Percentiles rank a stretch among this genome's conserved stretches.
Conservation (phyloP, 2,888 invertebrate species). For the Orgyia antiqua region DNA sequence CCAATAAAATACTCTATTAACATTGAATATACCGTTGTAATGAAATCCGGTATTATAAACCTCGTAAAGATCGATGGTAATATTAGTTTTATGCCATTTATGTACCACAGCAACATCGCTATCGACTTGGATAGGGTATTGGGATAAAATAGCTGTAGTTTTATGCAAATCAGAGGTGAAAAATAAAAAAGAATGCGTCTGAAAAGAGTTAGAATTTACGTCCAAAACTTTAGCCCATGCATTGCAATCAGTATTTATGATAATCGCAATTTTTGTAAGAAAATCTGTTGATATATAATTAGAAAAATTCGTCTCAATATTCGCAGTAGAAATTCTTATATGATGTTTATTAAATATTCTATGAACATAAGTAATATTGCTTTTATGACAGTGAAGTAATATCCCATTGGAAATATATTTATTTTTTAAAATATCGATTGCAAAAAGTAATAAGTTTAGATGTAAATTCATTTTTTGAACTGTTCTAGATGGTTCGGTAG, state of each 20-base stretch:
- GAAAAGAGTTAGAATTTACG: slow-evolving; percentile 23
- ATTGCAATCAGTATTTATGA: slow-evolving; percentile 46
- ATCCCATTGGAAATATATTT: slow-evolving; percentile 45
- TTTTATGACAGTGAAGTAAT: slow-evolving; percentile 39
- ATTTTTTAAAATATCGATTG: slow-evolving; percentile 44
- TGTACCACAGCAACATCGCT: slow-evolving; percentile 60
- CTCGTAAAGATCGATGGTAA: slow-evolving; percentile 52
- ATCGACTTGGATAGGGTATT: slow-evolving; percentile 58
- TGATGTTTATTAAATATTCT: slow-evolving; percentile 35
- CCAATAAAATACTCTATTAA: slow-evolving; percentile 70
- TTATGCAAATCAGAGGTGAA: slow-evolving; percentile 34
- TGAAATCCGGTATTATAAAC: slow-evolving; percentile 76
- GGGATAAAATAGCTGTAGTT: slow-evolving; percentile 38
- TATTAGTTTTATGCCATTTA: slow-evolving; percentile 19
- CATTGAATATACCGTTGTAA: slow-evolving; percentile 68
- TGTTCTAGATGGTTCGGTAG: not conserved
- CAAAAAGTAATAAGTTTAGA: slow-evolving; percentile 17
- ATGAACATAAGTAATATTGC: slow-evolving; percentile 23
- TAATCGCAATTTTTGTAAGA: slow-evolving; percentile 36
- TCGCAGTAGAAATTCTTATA: slow-evolving; percentile 25
- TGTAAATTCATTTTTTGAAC: slow-evolving; percentile 18
- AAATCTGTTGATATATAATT: slow-evolving; percentile 16
- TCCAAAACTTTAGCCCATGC: slow-evolving; percentile 38
- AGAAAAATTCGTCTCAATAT: slow-evolving; percentile 10
- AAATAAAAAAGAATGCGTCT: slow-evolving; percentile 55